Conservation (phyloP, 2,888 invertebrate species). For the Notodonta ziczac region DNA sequence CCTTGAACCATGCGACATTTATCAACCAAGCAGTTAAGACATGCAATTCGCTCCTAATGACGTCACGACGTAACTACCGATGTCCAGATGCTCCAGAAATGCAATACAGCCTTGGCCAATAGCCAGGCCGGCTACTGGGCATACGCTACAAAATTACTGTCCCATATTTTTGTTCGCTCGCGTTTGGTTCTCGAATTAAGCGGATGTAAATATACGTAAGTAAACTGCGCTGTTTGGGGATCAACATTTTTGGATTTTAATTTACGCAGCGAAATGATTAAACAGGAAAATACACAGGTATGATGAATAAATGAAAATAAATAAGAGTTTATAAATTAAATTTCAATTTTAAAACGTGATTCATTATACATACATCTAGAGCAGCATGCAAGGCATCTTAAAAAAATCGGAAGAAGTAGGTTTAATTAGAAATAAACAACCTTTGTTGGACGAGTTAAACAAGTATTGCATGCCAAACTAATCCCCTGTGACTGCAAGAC, state of each 20-base stretch:
- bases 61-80: conserved; percentile 23
- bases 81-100: conserved; percentile 47
- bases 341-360: too few relatives aligned
- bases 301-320: not conserved
- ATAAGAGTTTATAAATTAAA: not conserved
- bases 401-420: too few relatives aligned
- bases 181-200: conserved; percentile 9
- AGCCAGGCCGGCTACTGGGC: conserved; percentile 46
- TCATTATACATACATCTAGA: too few relatives aligned
- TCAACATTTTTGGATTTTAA: not conserved
- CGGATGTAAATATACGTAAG: not conserved
- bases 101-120: conserved; percentile 52
- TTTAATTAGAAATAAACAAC: too few relatives aligned
- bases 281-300: too few relatives aligned
- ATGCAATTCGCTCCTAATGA: conserved; percentile 22
- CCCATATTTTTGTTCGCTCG: conserved; percentile 46
- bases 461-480: too few relatives aligned
- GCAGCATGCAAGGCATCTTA: too few relatives aligned
- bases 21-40: not conserved
- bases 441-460: too few relatives aligned
- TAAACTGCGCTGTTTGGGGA: not conserved
- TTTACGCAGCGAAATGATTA: too few relatives aligned
- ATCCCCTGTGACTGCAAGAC: too few relatives aligned
- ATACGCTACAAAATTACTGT: conserved; percentile 39
- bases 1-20: not conserved